Evolutionary conservation across 2,888 invertebrate genomes (phyloP).

Genomic region (Hydraecia micacea): DNA sequence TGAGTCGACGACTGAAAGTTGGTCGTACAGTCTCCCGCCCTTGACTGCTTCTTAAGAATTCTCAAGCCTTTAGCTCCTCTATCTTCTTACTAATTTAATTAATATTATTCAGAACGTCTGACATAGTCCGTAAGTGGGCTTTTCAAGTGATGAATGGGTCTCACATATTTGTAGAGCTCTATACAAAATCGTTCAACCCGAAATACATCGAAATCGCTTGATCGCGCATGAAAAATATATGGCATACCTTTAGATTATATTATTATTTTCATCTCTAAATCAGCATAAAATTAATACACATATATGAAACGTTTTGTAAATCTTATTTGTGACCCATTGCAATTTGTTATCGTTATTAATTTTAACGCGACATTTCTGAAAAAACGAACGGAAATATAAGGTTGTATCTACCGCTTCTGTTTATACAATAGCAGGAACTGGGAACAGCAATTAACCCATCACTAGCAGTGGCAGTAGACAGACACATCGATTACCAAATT

Average conservation of each 20-base stretch:
- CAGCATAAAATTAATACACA: slow-evolving; percentile 45
- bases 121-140: slow-evolving; percentile 50
- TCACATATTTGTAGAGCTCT: slow-evolving; percentile 49
- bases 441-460: slow-evolving; percentile 60
- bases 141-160: slow-evolving; percentile 42
- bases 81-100: slow-evolving; percentile 72
- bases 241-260: slow-evolving; percentile 25
- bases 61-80: slow-evolving; percentile 60
- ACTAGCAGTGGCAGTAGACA: slow-evolving; percentile 46
- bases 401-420: slow-evolving; percentile 26
- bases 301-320: slow-evolving; percentile 44
- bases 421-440: slow-evolving; percentile 26
- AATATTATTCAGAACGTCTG: slow-evolving; percentile 66
- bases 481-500: slow-evolving; percentile 73
- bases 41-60: slow-evolving; percentile 66
- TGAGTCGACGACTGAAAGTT: slow-evolving; percentile 63
- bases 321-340: slow-evolving; percentile 23
- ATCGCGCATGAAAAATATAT: slow-evolving; percentile 38
- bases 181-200: slow-evolving; percentile 46
- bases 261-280: slow-evolving; percentile 38
- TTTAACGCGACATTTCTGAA: slow-evolving; percentile 19
- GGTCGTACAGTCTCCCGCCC: slow-evolving; percentile 52
- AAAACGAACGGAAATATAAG: slow-evolving; percentile 20
- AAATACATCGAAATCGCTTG: slow-evolving; percentile 39
- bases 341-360: slow-evolving; percentile 47